phyloP scores from a whole-genome alignment of 2,888 invertebrate species.

The Oscheius sp. region DNA sequence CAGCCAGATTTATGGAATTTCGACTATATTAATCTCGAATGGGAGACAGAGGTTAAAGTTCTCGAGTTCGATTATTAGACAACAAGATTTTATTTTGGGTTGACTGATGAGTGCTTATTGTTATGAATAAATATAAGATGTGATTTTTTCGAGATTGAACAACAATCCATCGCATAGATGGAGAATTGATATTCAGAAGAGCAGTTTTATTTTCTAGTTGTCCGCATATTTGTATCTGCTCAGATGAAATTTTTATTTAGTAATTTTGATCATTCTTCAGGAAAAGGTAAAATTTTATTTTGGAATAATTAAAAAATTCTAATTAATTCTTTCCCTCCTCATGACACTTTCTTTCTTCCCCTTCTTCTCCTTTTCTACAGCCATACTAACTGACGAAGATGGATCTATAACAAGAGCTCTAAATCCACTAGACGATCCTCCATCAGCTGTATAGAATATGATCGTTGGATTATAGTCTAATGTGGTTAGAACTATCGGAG shows the following conservation, averaged over 20 bases:
- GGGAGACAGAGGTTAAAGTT: conserved; percentile 52
- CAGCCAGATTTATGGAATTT: conserved; percentile 83
- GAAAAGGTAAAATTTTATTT: no score
- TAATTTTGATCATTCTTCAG: no score
- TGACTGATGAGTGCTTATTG: background rate
- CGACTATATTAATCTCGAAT: conserved; percentile 73
- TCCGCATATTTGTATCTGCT: no score
- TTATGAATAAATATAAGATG: background rate
- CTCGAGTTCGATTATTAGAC: conserved; percentile 24
- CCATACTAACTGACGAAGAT: no score
- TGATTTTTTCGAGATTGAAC: no score
- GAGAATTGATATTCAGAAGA: background rate
- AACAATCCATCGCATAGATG: no score
- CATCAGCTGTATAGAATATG: conserved; percentile 7
- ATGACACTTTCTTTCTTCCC: no score
- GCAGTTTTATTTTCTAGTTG: background rate
- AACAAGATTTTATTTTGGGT: background rate
- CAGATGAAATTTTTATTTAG: no score
- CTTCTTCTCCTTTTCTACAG: no score
- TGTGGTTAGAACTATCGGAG: no score
- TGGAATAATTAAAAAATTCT: no score
- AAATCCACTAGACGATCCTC: background rate
- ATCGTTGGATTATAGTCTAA: conserved; percentile 18
- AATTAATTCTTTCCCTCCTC: no score
- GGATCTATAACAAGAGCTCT: background rate